Evolutionary conservation across 2,888 invertebrate genomes (phyloP), one percentile per base, ranked within the genome.

Genomic region (Stegana nigrithorax): DNA sequence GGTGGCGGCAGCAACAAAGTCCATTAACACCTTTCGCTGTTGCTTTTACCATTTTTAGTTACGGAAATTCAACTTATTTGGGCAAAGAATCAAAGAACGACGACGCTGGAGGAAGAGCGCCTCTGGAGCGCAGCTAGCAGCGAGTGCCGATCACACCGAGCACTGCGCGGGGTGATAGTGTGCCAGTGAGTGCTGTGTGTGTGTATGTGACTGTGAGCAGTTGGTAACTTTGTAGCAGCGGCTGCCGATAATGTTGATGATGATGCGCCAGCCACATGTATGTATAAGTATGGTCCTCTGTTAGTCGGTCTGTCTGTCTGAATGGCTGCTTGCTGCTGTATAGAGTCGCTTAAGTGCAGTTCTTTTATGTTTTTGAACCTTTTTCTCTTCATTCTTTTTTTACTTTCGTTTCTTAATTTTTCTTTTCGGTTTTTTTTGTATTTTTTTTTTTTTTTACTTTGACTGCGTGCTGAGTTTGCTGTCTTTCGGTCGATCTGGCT

Each of bases 11-110:
- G 56, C 63, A 45, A 55, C 66, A 72, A 69, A 70, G 63, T 72
- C 71, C 76, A 76, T 79, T 79, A 78, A 73, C 75, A 79, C 79
- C 74, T 78, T 75, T 69, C 64, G 57, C 39, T 44, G 27, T 60
- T 63, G 36, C 65, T 64, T 62, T 64, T 25, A 39, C 64, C 39
- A 60, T 62, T 64, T 65, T 68, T 47, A 67, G 65, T 47, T 65
- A 66, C 27, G 56, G 50, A 50, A 50, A 50, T 26, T 50, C 50
- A 50, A 50, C 25, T 50, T 23, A 50, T 50, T 25, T 50, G 65
- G 63, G 63, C 59, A n/a, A n/a, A n/a, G n/a, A n/a, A n/a, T n/a
- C n/a, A n/a, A n/a, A n/a, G n/a, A n/a, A n/a, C n/a, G n/a, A n/a
- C n/a, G n/a, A n/a, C n/a, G n/a, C n/a, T n/a, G n/a, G n/a, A n/a